Evolutionary conservation across 1,140 invertebrate species (phyloP).

Genomic region (Zaprionus gabonicus): DNA sequence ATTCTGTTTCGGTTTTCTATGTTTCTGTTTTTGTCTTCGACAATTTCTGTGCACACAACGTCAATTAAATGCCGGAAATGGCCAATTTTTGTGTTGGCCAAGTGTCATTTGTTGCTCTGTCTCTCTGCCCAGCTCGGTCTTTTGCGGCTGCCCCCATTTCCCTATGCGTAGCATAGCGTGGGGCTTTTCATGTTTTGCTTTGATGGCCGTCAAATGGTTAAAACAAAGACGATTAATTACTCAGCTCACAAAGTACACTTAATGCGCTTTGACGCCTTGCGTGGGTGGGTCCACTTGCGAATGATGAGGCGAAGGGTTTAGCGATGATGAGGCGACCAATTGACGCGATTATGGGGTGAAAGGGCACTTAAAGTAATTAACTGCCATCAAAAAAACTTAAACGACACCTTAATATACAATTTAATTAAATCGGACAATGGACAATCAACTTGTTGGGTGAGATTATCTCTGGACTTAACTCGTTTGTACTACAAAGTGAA

Average conservation of each 20-base stretch:
- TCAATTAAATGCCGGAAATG: conserved; percentile 81
- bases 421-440: conserved; percentile 7
- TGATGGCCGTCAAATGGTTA: conserved; percentile 63
- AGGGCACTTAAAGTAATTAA: conserved; percentile 29
- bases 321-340: conserved; percentile 53
- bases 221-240: conserved; percentile 73
- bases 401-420: conserved; percentile 16
- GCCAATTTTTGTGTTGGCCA: conserved; percentile 73
- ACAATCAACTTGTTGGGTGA: conserved; percentile 3
- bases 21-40: conserved; percentile 60
- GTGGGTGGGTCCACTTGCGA: conserved; percentile 33
- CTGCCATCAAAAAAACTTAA: conserved; percentile 7
- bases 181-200: conserved; percentile 74
- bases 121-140: conserved; percentile 15
- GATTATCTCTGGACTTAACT: conserved; percentile 10
- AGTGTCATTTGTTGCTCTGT: conserved; percentile 35
- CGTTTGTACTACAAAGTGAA: not conserved
- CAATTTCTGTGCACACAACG: conserved; percentile 66
- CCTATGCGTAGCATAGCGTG: conserved; percentile 28
- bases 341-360: conserved; percentile 19
- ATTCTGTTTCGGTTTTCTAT: conserved; percentile 19
- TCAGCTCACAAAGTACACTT: conserved; percentile 66
- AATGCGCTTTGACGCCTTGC: conserved; percentile 68
- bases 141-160: conserved; percentile 63
- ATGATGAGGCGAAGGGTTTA: conserved; percentile 40